phyloP scores from a whole-genome alignment of 1,140 invertebrate species.

The Drosophila navojoa region DNA sequence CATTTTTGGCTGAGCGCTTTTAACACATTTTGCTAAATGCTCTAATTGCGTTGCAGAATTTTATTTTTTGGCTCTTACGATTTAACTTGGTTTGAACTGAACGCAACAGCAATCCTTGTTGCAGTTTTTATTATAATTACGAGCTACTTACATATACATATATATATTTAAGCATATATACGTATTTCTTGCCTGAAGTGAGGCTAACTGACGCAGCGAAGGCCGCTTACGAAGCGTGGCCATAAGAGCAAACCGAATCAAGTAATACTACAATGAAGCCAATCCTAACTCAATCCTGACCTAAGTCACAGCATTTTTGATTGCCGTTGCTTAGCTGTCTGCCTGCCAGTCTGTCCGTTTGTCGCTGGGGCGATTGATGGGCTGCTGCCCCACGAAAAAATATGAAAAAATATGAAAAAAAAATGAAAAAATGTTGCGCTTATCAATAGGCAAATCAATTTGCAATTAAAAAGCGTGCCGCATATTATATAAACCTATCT shows the following conservation, averaged over 20 bases:
- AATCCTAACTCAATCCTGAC: constrained; percentile 66
- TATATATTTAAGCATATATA: neutral
- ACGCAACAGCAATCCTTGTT: constrained; percentile 38
- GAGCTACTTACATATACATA: neutral
- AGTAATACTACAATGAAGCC: constrained; percentile 1
- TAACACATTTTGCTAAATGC: constrained; percentile 61
- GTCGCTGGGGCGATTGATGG: constrained; percentile 57
- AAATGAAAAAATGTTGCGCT: constrained; percentile 49
- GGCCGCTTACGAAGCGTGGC: constrained; percentile 44
- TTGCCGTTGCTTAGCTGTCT: constrained; percentile 39
- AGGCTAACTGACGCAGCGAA: constrained; percentile 44
- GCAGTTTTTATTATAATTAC: neutral
- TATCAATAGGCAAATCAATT: constrained; percentile 74
- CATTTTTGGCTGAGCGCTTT: constrained; percentile 41
- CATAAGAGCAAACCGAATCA: constrained; percentile 16
- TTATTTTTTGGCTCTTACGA: constrained; percentile 20
- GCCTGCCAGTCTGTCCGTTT: constrained; percentile 29
- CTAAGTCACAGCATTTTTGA: constrained; percentile 58
- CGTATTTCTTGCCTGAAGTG: constrained; percentile 1
- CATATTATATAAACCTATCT: constrained; percentile 49
- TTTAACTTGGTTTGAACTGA: constrained; percentile 16
- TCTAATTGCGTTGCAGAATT: constrained; percentile 72
- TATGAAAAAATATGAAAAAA: too few relatives aligned
- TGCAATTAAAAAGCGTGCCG: constrained; percentile 68
- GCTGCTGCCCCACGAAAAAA: constrained; percentile 47